These are phyloP conservation scores for Condylura cristata DNA, from an alignment of 2,113 vertebrate species.

Conservation along the genomic window DNA sequence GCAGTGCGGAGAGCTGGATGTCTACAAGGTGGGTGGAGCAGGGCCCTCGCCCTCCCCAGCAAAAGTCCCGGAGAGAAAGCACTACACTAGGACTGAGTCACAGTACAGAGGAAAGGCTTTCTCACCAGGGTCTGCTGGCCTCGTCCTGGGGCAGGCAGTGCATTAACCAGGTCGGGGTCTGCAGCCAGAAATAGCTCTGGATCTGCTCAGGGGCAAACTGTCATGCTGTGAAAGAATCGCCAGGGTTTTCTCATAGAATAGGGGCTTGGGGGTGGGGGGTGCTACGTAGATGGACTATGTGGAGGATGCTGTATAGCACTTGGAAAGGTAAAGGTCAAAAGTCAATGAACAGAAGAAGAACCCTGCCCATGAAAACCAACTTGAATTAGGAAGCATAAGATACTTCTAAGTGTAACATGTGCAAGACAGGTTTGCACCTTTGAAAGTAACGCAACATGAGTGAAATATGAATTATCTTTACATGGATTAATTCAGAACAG, in stretches of 20 bases:
- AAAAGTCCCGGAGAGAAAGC: background rate
- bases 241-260: background rate
- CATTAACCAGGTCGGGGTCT: background rate
- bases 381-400: background rate
- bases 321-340: background rate
- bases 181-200: conserved; percentile 35
- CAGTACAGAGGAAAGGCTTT: background rate
- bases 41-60: fast-evolving
- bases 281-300: background rate
- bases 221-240: background rate
- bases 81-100: background rate
- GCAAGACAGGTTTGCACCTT: background rate
- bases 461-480: background rate
- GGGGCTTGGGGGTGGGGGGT: background rate
- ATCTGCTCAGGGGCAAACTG: background rate
- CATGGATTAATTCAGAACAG: background rate
- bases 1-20: conserved; percentile 95
- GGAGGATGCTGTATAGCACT: background rate
- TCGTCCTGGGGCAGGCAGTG: background rate
- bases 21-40: conserved; percentile 95
- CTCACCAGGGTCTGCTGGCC: background rate
- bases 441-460: background rate
- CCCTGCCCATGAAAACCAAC: background rate
- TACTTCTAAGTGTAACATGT: background rate
- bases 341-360: background rate